Base-by-base conservation (phyloP, 2,888 invertebrate species). In the Chrysodeixis includens region DNA sequence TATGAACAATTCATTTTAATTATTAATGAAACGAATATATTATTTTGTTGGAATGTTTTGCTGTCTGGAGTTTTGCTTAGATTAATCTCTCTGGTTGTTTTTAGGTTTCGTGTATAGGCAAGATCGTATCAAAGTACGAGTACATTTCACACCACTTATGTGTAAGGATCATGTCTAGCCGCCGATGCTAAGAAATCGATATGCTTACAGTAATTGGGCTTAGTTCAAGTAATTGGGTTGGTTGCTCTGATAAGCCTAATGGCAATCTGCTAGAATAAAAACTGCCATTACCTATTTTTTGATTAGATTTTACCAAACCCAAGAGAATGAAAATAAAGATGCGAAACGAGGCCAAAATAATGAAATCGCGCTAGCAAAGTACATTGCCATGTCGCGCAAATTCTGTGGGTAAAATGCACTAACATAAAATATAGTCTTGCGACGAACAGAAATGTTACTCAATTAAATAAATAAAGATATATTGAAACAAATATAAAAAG, bases 1-100 rank as follows among this genome's bases (percentile, higher is more conserved):
- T 18, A 60, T 20, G 26, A 9, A 55, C 30, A 35, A 30, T 20
- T 60, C 1, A 57, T 52, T 54, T 22, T 3, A 59, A 49, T 22
- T 12, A 70, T 49, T 16, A 30, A 5, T 1, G 12, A 40, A 49
- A 20, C 9, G 22, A 22, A 3, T 1, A 22, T 22, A 56, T 71
- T 59, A 58, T 51, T 49, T 18, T 10, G 46, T 20, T 49, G 20
- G 2, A 49, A 49, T 40, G 9, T 30, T 14, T 35, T 35, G 7
- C 6, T 12, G 35, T 14, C 35, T 2, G 14, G 4, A 4, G 6
- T 35, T 35, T 2, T 14, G 40, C 40, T 40, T 40, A n/a, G 6
- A 40, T n/a, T 7, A 40, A n/a, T 40, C n/a, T 7, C n/a, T 40
- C n/a, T n/a, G 14, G 5, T 40, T n/a, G 40, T 6, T 40, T 6